Conservation (phyloP, 2,888 invertebrate genomes). For the Lasioglossum morio region DNA sequence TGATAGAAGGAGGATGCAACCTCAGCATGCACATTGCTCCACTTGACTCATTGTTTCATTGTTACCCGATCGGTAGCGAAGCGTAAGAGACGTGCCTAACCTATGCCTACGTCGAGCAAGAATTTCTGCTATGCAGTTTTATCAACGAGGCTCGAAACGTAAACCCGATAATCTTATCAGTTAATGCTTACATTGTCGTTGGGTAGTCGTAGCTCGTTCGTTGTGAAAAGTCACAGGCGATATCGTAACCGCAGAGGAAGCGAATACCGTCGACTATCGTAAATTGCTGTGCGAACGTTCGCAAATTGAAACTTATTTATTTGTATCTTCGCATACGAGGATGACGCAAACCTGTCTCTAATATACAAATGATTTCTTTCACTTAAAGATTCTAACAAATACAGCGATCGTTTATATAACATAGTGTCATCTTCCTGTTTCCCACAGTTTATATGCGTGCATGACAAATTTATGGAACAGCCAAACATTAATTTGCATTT, state of each 20-base stretch:
- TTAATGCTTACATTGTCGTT: constrained; percentile 46
- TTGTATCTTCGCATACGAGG: constrained; percentile 14
- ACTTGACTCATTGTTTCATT: constrained; percentile 31
- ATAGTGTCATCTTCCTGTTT: not conserved
- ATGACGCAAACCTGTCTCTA: not conserved
- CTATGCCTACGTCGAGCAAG: constrained; percentile 46
- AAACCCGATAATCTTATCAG: constrained; percentile 65
- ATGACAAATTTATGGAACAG: no score
- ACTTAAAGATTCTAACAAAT: not conserved
- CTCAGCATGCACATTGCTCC: not conserved
- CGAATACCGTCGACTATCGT: constrained; percentile 26
- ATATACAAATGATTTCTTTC: not conserved
- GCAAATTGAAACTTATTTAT: constrained; percentile 14
- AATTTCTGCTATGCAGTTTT: constrained; percentile 59
- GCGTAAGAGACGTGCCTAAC: constrained; percentile 34
- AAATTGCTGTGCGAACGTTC: constrained; percentile 31
- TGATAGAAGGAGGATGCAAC: not conserved
- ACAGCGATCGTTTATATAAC: not conserved
- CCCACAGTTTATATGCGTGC: not conserved
- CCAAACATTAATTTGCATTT: not conserved
- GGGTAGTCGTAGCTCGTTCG: constrained; percentile 26
- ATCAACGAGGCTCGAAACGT: constrained; percentile 54
- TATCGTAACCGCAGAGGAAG: constrained; percentile 22
- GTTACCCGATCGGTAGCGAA: constrained; percentile 19
- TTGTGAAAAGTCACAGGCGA: constrained; percentile 40